phyloP scores from a whole-genome alignment of 1,140 invertebrate genomes.

The Mactra quadrangularis region DNA sequence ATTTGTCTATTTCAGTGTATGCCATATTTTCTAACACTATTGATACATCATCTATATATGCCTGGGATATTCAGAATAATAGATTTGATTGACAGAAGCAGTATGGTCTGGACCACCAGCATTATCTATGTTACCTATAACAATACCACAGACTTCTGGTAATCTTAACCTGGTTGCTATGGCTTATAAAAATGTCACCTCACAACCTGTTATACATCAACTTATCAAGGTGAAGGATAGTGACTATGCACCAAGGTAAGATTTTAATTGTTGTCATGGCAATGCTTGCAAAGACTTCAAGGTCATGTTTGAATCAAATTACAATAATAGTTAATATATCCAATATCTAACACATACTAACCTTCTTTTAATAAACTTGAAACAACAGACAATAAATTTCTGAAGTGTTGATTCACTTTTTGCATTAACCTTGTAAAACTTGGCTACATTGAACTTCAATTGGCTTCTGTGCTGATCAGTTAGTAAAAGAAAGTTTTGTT shows the following conservation, averaged over 20 bases:
- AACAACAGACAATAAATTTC: too few relatives aligned
- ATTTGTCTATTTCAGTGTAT: constrained; percentile 69
- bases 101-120: constrained; percentile 75
- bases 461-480: too few relatives aligned
- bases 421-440: too few relatives aligned
- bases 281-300: too few relatives aligned
- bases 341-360: too few relatives aligned
- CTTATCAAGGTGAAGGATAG: constrained; percentile 74
- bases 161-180: constrained; percentile 68
- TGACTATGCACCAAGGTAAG: constrained; percentile 80
- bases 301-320: too few relatives aligned
- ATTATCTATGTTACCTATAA: constrained; percentile 68
- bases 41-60: constrained; percentile 75
- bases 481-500: too few relatives aligned
- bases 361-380: too few relatives aligned
- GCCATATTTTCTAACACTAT: constrained; percentile 73
- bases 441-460: too few relatives aligned
- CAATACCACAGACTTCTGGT: constrained; percentile 69
- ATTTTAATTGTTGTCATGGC: too few relatives aligned
- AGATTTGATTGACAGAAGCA: constrained; percentile 67
- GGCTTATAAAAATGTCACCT: constrained; percentile 61
- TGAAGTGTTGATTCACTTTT: too few relatives aligned
- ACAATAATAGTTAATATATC: too few relatives aligned
- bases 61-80: constrained; percentile 71
- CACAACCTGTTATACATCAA: constrained; percentile 70